phyloP scores from a whole-genome alignment of 2,888 invertebrate species.

The Torymus tubicola region DNA sequence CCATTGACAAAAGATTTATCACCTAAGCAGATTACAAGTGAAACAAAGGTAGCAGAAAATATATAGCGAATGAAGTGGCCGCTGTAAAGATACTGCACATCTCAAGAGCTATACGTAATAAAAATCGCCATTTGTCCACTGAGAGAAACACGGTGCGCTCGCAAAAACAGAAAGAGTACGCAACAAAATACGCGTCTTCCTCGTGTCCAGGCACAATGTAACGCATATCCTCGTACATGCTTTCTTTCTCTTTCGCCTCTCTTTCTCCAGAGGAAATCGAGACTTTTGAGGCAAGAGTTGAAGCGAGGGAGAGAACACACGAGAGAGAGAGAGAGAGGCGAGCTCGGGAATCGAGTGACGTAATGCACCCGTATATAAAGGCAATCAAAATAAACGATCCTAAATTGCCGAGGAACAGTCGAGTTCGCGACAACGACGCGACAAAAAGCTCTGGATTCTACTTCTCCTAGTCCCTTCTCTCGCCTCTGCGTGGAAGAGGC shows the following conservation, averaged over 20 bases:
- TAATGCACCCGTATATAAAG: constrained; percentile 68
- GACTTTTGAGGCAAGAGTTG: constrained; percentile 15
- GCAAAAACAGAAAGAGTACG: not conserved
- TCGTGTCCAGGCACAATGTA: constrained; percentile 9
- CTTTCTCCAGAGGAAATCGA: constrained; percentile 33
- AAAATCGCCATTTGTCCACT: constrained; percentile 25
- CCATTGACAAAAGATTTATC: too few species aligned
- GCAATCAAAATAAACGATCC: constrained; percentile 73
- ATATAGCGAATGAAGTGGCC: not conserved
- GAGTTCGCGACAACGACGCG: constrained; percentile 4
- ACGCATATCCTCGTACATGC: not conserved
- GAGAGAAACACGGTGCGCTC: not conserved
- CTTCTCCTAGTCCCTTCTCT: too few species aligned
- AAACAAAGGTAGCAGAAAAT: not conserved
- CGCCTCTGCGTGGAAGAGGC: not conserved
- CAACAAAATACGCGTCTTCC: constrained; percentile 14
- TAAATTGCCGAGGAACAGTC: constrained; percentile 67
- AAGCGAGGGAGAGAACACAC: not conserved
- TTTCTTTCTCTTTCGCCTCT: not conserved
- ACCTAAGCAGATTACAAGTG: too few species aligned
- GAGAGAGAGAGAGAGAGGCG: constrained; percentile 5
- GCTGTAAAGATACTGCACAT: not conserved
- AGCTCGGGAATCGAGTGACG: constrained; percentile 61
- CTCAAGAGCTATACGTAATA: not conserved
- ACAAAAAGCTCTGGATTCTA: not conserved